These are phyloP conservation scores for Taphrorychus bicolor DNA, from an alignment of 2,888 invertebrate species.

Conservation along the genomic window DNA sequence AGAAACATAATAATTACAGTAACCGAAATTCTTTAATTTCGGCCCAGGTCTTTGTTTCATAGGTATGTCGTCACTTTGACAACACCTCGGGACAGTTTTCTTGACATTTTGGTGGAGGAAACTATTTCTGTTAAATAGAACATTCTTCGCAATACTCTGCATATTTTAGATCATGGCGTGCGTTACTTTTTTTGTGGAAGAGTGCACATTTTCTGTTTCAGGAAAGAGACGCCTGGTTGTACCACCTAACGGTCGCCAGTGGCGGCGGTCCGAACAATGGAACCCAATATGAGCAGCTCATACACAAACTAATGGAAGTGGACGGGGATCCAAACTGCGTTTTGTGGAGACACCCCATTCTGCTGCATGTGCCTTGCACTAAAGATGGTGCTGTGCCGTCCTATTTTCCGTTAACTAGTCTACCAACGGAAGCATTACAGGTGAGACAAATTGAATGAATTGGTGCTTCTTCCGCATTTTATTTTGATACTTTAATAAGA, in stretches of 20 bases:
- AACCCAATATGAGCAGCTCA: constrained; percentile 94
- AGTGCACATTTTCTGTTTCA: constrained; percentile 39
- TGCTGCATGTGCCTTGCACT: constrained; percentile 75
- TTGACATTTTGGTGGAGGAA: no score
- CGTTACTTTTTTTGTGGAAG: neutral
- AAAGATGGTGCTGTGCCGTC: constrained; percentile 83
- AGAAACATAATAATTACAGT: no score
- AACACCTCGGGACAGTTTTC: no score
- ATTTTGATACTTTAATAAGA: no score
- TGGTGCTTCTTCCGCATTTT: no score
- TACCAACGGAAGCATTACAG: constrained; percentile 87
- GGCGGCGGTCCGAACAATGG: constrained; percentile 91
- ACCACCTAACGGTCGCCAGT: constrained; percentile 89
- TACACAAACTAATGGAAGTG: constrained; percentile 95
- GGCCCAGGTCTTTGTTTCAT: no score
- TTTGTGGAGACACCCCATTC: constrained; percentile 91
- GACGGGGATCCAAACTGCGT: constrained; percentile 93
- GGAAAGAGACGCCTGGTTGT: constrained; percentile 90
- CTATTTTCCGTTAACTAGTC: constrained; percentile 83
- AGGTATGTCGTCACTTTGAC: no score
- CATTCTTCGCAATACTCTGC: no score
- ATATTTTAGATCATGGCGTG: no score
- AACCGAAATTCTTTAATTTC: no score
- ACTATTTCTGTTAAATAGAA: no score
- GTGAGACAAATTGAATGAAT: no score